A percentile compares a stretch with the other conserved stretches of the same genome.
phyloP scores from a whole-genome alignment of 2,888 invertebrate genomes.

The Elysia crispata region DNA sequence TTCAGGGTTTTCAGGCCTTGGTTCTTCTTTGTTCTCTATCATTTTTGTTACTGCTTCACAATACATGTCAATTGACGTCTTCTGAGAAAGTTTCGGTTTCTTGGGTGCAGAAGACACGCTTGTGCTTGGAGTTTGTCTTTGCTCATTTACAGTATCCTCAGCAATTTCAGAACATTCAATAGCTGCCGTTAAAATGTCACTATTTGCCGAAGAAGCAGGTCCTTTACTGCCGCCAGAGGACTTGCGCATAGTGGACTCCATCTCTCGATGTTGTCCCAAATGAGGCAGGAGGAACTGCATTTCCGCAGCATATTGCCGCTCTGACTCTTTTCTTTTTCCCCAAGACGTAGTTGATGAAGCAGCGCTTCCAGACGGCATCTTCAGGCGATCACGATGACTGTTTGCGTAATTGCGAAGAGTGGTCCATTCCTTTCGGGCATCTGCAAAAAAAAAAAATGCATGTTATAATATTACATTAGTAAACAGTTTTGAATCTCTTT shows the following conservation, averaged over 20 bases:
- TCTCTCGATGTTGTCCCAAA: constrained; percentile 1
- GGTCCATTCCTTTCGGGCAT: neutral
- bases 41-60: constrained; percentile 24
- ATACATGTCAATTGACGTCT: constrained; percentile 9
- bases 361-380: neutral
- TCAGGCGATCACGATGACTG: neutral
- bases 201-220: constrained; percentile 1
- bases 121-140: constrained; percentile 13
- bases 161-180: constrained; percentile 1
- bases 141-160: no score
- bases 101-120: constrained; percentile 16
- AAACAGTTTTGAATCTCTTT: no score
- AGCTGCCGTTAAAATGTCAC: constrained; percentile 4
- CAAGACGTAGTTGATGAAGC: no score
- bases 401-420: no score
- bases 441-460: no score
- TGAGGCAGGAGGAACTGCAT: neutral
- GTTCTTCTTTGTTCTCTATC: neutral
- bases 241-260: neutral
- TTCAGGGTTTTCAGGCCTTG: constrained; percentile 21
- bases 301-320: neutral
- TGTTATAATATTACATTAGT: no score
- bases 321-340: neutral
- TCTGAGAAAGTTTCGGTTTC: neutral
- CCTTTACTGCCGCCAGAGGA: neutral